phyloP scores from a whole-genome alignment of 2,888 invertebrate genomes.

The Petrophora chlorosata region DNA sequence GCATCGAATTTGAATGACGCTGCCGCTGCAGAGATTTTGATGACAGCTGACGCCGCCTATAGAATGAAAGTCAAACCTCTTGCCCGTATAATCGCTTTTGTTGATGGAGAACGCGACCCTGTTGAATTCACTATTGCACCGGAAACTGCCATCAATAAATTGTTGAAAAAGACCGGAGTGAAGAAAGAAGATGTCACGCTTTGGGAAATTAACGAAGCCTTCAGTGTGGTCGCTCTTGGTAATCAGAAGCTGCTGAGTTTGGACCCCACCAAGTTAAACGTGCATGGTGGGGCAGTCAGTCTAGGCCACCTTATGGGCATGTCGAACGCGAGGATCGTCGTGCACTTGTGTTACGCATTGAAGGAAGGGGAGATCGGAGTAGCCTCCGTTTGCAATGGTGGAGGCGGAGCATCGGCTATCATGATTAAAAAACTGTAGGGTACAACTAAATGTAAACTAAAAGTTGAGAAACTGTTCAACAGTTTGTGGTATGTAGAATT shows the following conservation, averaged over 20 bases:
- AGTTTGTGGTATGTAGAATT: slow-evolving; percentile 52
- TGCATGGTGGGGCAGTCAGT: slow-evolving; percentile 99
- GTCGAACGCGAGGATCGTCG: slow-evolving; percentile 97
- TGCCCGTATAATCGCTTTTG: slow-evolving; percentile 94
- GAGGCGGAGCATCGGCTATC: slow-evolving; percentile 98
- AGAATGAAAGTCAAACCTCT: slow-evolving; percentile 92
- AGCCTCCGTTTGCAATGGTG: slow-evolving; percentile 99
- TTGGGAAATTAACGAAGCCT: slow-evolving; percentile 99
- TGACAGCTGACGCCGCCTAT: slow-evolving; percentile 90
- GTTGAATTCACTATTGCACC: slow-evolving; percentile 99
- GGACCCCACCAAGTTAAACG: slow-evolving; percentile 94
- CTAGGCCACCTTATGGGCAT: slow-evolving; percentile 99
- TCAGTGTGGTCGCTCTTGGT: slow-evolving; percentile 97
- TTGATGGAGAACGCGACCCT: slow-evolving; percentile 97
- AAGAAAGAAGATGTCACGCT: slow-evolving; percentile 94
- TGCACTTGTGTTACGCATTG: slow-evolving; percentile 94
- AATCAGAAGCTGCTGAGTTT: slow-evolving; percentile 94
- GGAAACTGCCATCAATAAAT: slow-evolving; percentile 94
- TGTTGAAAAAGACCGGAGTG: slow-evolving; percentile 92
- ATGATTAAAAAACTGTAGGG: slow-evolving; percentile 97
- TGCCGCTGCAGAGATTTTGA: slow-evolving; percentile 95
- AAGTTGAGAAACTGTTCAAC: too few species aligned
- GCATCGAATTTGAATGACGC: slow-evolving; percentile 99
- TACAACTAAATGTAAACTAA: slow-evolving; percentile 20
- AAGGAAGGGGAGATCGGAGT: slow-evolving; percentile 96